Evolutionary conservation across 2,113 vertebrate species (phyloP).

Genomic region (Gadus macrocephalus): DNA sequence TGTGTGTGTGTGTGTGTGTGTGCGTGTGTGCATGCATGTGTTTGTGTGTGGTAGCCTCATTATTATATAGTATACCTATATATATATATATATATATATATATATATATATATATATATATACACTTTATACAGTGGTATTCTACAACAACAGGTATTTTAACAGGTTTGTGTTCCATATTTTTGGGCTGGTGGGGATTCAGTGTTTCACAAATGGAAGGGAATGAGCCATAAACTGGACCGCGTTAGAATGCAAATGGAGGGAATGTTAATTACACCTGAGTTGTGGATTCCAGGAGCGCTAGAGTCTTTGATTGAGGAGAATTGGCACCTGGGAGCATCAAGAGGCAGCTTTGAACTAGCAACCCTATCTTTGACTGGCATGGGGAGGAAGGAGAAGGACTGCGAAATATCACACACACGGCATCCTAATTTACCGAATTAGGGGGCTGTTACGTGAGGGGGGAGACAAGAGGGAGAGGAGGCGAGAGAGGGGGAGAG

Average conservation of each 20-base stretch:
- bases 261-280: constrained; percentile 74
- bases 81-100: too few species aligned
- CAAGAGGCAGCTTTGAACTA: constrained; percentile 61
- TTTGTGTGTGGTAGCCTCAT: not conserved
- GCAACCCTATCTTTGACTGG: constrained; percentile 58
- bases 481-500: too few species aligned
- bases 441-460: constrained; percentile 56
- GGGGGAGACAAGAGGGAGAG: not conserved
- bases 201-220: constrained; percentile 66
- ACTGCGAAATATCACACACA: constrained; percentile 72
- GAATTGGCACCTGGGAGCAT: constrained; percentile 63
- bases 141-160: not conserved
- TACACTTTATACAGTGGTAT: too few species aligned
- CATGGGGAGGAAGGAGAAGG: constrained; percentile 64
- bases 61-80: not conserved
- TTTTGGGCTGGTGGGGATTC: constrained; percentile 16
- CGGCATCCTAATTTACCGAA: constrained; percentile 62
- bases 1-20: too few species aligned
- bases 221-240: constrained; percentile 63
- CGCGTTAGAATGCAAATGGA: constrained; percentile 68
- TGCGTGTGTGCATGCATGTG: not conserved
- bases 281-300: constrained; percentile 71
- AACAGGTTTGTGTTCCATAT: constrained; percentile 3
- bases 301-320: constrained; percentile 68
- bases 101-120: too few species aligned